A percentile compares a stretch with the other conserved stretches of the same genome.
These are phyloP conservation scores for Malurus melanocephalus DNA, from an alignment of 2,113 vertebrate genomes.

Conservation along the genomic window DNA sequence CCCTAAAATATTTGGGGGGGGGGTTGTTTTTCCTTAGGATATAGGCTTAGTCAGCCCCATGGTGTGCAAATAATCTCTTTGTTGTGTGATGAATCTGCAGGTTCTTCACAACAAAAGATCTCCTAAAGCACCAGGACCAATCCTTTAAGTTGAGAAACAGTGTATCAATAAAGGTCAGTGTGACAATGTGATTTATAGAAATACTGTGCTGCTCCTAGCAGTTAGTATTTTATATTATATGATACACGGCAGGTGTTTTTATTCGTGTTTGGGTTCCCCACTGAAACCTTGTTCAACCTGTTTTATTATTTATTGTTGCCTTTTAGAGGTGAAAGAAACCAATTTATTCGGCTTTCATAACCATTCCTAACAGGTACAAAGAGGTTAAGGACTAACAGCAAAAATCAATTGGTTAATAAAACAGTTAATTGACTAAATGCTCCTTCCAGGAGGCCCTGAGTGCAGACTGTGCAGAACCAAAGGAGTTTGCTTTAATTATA, in stretches of 20 bases:
- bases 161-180: slow-evolving; percentile 74
- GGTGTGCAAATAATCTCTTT: slow-evolving; percentile 59
- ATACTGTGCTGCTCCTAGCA: slow-evolving; percentile 43
- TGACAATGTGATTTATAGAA: slow-evolving; percentile 73
- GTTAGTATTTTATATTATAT: slow-evolving; percentile 62
- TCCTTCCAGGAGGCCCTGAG: slow-evolving; percentile 58
- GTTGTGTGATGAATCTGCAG: slow-evolving; percentile 40
- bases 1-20: background rate
- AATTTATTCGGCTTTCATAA: slow-evolving; percentile 70
- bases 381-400: slow-evolving; percentile 60
- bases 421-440: slow-evolving; percentile 78
- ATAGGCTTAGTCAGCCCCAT: background rate
- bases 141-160: slow-evolving; percentile 57
- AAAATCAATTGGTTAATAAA: slow-evolving; percentile 81
- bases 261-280: slow-evolving; percentile 55
- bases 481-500: slow-evolving; percentile 69
- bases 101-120: slow-evolving; percentile 56
- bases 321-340: slow-evolving; percentile 70
- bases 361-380: slow-evolving; percentile 60
- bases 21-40: slow-evolving; percentile 25
- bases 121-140: slow-evolving; percentile 61
- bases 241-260: slow-evolving; percentile 66
- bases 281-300: slow-evolving; percentile 59
- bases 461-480: slow-evolving; percentile 64
- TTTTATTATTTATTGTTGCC: slow-evolving; percentile 73